These are phyloP conservation scores for Lophius americanus DNA, from an alignment of 2,797 vertebrate species.

Conservation along the genomic window DNA sequence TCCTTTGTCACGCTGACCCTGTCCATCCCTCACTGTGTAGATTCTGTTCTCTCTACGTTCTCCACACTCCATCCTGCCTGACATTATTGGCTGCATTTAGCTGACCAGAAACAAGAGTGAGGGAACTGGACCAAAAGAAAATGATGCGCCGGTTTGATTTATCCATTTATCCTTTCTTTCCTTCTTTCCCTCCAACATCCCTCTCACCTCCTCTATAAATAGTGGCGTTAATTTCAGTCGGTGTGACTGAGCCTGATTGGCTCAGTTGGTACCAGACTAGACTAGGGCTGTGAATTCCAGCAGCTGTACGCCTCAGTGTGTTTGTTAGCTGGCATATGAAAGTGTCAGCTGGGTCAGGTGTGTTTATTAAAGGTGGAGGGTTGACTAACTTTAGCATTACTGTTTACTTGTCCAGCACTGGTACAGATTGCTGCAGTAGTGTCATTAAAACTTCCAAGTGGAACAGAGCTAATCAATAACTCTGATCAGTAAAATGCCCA, in stretches of 20 bases:
- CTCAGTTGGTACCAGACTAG: slow-evolving; percentile 67
- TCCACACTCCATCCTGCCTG: slow-evolving; percentile 32
- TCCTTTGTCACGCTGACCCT: slow-evolving; percentile 38
- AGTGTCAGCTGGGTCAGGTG: no score
- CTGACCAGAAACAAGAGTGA: slow-evolving; percentile 55
- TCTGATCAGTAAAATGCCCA: slow-evolving; percentile 66
- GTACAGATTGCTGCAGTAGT: slow-evolving; percentile 38
- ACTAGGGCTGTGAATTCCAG: slow-evolving; percentile 77
- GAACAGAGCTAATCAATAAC: slow-evolving; percentile 69
- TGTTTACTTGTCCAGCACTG: slow-evolving; percentile 24
- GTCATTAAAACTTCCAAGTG: slow-evolving; percentile 64
- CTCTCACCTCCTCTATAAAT: slow-evolving; percentile 75
- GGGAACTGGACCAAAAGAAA: slow-evolving; percentile 35
- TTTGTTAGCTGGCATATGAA: slow-evolving; percentile 14
- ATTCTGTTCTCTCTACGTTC: slow-evolving; percentile 39
- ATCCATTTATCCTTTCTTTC: slow-evolving; percentile 38
- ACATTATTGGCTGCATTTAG: slow-evolving; percentile 75
- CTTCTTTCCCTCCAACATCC: slow-evolving; percentile 3
- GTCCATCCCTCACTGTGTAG: slow-evolving; percentile 34
- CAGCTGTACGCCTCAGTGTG: slow-evolving; percentile 72
- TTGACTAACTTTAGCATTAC: slow-evolving; percentile 18
- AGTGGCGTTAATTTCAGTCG: slow-evolving; percentile 82
- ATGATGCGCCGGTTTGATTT: slow-evolving; percentile 61
- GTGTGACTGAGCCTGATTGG: slow-evolving; percentile 71
- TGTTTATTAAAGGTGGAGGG: no score